Evolutionary conservation across 2,797 vertebrate species (phyloP), one percentile per base, ranked within the genome.

Genomic region (Prunella strophiata): DNA sequence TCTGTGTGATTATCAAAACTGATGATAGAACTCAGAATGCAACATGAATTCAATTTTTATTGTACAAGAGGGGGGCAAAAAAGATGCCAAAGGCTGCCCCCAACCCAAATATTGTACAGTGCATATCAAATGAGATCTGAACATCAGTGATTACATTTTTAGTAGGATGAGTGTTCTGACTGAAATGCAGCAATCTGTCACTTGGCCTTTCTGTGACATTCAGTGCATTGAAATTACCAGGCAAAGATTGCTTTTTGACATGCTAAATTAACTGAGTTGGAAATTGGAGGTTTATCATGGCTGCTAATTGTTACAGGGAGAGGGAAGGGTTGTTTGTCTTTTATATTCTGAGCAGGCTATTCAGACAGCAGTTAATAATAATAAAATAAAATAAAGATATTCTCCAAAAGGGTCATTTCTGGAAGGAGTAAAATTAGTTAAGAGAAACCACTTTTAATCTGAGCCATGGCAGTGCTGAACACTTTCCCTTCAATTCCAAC

Each of bases 171-270:
- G 92, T 97, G 96, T 97, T 98, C 97, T 96, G 93, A 98, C 97
- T 97, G 96, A 98, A 97, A 97, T 57, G 87, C 96, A 97, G 95
- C 98, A 98, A 98, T 98, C 97, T 98, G 98, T 98, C 96, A 93
- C 96, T 98, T 98, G 97, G 98, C 98, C 98, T 98, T 98, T 98
- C 96, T 96, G 83, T 98, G 97, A 98, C 98, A 98, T 98, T 98
- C 97, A 98, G 95, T 97, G 96, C 96, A 98, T 93, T 97, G 96
- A 98, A 98, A 97, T 98, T 98, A 97, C 93, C 94, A 96, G 97
- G 91, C 93, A 97, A 96, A 96, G 97, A 98, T 94, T 97, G 94
- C 95, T 95, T 98, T 97, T 97, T 97, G 97, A 98, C 91, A 95
- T 96, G 97, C 94, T 95, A 96, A 96, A 97, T 98, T 97, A 98